Base-by-base conservation (phyloP, 2,797 vertebrate species). In the Muscicapa comitata region DNA sequence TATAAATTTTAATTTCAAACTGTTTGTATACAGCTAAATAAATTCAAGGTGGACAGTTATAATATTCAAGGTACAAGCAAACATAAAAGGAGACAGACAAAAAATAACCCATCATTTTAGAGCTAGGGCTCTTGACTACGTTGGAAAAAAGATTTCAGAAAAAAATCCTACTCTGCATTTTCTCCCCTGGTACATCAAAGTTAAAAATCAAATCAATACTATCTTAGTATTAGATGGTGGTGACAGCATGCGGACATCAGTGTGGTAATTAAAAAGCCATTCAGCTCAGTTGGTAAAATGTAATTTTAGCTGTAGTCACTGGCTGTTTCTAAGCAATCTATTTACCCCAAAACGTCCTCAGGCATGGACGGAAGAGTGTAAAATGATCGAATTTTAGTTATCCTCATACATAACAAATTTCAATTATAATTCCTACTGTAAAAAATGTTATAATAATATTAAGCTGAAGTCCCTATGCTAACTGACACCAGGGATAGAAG, bases 251-350 rank as follows among this genome's bases (percentile, higher is more conserved):
- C 2, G 95, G 97, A 96, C 97, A 97, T 97, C 97, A 97, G 96
- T 96, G 95, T 94, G 97, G 97, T 98, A 98, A 98, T 98, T 98
- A 98, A 98, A 98, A 98, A 98, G 95, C 96, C 97, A 98, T 97
- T 97, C 97, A 97, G 93, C 97, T 98, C 97, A 97, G 96, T 97
- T 96, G 95, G 97, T 98, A 97, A 98, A 97, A 98, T 98, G 96
- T 97, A 98, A 98, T 98, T 98, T 98, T 97, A 98, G 95, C 96
- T 96, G 96, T 97, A 98, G 97, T 97, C 96, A 95, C 97, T 97
- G 95, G 95, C 96, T 97, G 95, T 96, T 98, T 98, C 97, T 96
- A 97, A 98, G 97, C 97, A 98, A 98, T 98, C 97, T 98, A 97
- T 98, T 98, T 98, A 98, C 97, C 97, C 97, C 96, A 80, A 97